phyloP scores from a whole-genome alignment of 2,113 vertebrate genomes.

The Sorex fumeus region DNA sequence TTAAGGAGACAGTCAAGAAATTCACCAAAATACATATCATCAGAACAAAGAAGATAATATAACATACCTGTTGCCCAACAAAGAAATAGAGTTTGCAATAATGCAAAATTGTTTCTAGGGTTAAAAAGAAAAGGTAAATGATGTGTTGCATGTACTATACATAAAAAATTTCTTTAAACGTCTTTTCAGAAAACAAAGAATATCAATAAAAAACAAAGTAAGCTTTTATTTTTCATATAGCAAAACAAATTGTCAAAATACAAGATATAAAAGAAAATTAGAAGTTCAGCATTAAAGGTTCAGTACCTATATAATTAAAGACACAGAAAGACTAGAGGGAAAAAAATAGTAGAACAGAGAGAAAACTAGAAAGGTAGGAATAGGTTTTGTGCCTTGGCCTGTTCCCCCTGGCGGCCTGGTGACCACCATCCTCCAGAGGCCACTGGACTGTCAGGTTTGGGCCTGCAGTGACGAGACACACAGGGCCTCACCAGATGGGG shows the following conservation, averaged over 20 bases:
- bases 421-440: no score
- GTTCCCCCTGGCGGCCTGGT: no score
- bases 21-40: not conserved
- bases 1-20: constrained; percentile 39
- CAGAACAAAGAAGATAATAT: not conserved
- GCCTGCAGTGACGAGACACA: no score
- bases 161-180: no score
- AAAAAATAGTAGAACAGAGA: not conserved
- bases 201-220: not conserved
- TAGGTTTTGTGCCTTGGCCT: no score
- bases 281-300: not conserved
- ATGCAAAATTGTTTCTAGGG: not conserved
- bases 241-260: not conserved
- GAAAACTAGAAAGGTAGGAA: no score
- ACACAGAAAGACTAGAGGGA: no score
- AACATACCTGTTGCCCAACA: not conserved
- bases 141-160: no score
- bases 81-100: not conserved
- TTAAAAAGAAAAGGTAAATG: not conserved
- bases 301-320: not conserved
- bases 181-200: not conserved
- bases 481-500: no score
- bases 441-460: no score
- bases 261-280: constrained; percentile 24
- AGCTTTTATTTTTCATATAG: not conserved